Base-by-base conservation (phyloP, 2,113 vertebrate genomes). In the Antigone vipio region DNA sequence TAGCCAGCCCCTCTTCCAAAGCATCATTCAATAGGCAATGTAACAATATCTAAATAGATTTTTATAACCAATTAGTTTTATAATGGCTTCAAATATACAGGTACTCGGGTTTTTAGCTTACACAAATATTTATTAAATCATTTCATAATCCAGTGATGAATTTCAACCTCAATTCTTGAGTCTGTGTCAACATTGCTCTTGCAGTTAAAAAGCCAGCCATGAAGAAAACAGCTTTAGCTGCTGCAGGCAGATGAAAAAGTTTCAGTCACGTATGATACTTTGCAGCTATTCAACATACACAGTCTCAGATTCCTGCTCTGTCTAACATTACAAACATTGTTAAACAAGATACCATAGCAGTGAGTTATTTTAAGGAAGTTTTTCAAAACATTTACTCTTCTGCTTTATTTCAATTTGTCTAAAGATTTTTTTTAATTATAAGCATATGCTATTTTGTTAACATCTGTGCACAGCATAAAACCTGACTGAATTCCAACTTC, bases 321-420 rank as follows among this genome's bases (percentile, higher is more conserved):
- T 89, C 87, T 95, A 98, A 97, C 93, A 95, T 98, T 98, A 97
- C 93, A 96, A 97, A 94, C 92, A 89, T 89, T 97, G 97, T 95
- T 97, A 96, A 98, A 98, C 97, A 98, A 98, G 97, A 96, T 97
- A 98, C 92, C 97, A 97, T 24, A 97, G 90, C 88, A 91, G 94
- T 97, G 94, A 96, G 92, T 98, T 98, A 98, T 98, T 98, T 98
- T 97, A 98, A 97, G 95, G 98, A 98, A 98, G 98, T 98, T 98
- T 98, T 93, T 98, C 97, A 97, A 98, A 98, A 98, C 97, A 98
- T 98, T 98, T 98, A 98, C 97, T 98, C 98, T 98, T 96, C 98
- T 98, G 98, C 92, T 98, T 98, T 97, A 98, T 97, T 98, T 98
- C 98, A 98, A 97, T 98, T 98, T 98, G 96, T 98, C 98, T 98